Percentiles rank a stretch among this genome's conserved stretches.
These are phyloP conservation scores for Oncorhynchus keta DNA, from an alignment of 2,113 vertebrate species.

Conservation along the genomic window DNA sequence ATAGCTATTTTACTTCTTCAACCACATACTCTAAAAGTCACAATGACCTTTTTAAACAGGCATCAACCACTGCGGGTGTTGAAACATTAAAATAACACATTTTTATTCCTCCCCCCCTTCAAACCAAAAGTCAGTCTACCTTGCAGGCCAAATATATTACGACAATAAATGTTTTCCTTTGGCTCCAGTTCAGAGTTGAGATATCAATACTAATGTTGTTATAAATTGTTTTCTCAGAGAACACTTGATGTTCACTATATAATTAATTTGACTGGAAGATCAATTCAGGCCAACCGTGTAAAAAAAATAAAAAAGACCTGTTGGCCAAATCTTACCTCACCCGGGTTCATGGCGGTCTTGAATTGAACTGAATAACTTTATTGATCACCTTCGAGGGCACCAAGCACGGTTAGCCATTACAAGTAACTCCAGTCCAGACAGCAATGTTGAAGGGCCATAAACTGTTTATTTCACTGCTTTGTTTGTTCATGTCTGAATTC, in stretches of 20 bases:
- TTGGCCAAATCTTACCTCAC: constrained; percentile 53
- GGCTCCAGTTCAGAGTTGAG: constrained; percentile 32
- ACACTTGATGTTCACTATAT: constrained; percentile 30
- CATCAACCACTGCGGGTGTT: not conserved
- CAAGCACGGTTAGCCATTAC: constrained; percentile 5
- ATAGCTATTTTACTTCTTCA: not conserved
- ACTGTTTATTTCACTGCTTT: constrained; percentile 13
- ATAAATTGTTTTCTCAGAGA: constrained; percentile 38
- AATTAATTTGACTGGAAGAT: constrained; percentile 45
- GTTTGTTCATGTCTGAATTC: not conserved
- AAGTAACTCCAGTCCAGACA: not conserved
- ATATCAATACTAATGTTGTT: constrained; percentile 42
- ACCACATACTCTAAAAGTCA: not conserved
- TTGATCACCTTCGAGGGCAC: constrained; percentile 13
- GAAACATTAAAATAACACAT: constrained; percentile 1
- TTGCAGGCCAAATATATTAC: constrained; percentile 23
- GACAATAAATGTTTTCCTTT: constrained; percentile 34
- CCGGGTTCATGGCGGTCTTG: constrained; percentile 24
- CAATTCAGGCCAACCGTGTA: constrained; percentile 44
- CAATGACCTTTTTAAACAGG: not conserved
- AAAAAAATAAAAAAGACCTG: constrained; percentile 20
- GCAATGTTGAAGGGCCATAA: not conserved
- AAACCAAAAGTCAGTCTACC: constrained; percentile 27
- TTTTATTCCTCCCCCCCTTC: not conserved
- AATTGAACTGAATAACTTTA: too few relatives aligned